Base-by-base conservation (phyloP, 2,797 vertebrate species). In the Phoeniculus purpureus region DNA sequence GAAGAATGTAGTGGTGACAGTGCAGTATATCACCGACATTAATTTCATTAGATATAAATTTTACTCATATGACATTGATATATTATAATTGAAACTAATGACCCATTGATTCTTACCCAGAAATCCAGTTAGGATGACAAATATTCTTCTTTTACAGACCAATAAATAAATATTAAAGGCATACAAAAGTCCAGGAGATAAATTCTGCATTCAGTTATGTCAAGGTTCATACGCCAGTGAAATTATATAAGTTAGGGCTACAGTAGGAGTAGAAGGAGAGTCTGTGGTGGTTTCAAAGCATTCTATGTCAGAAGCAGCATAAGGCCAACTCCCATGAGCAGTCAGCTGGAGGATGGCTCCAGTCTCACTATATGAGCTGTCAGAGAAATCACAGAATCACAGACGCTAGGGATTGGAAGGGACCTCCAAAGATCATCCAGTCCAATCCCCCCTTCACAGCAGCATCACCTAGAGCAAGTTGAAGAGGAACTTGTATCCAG, bases 81-180 rank as follows among this genome's bases (percentile, higher is more conserved):
- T 85, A 83, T 90, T 91, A 74, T 77, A 92, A 96, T 96, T 92
- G 93, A 96, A 95, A 95, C 67, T 90, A 95, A 95, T 82, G 92
- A 92, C 84, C 87, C 91, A 80, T 92, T 85, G 92, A 94, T 81
- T 89, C 66, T 88, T 51, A 92, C 82, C 89, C 87, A 95, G 84
- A 93, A 96, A 94, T 89, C 66, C 92, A 92, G 79, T 94, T 94
- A 91, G 70, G 81, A 84, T 93, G 85, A 95, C 75, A 95, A 86
- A 94, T 91, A 94, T 29, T 79, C 81, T 84, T 81, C 50, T 80
- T 40, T 64, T 64, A 81, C 9, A 87, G 76, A 87, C 23, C 70
- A 74, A 52, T 1, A 3, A 89, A 92, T 87, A 83, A 92, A 79
- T 81, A 84, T 89, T 83, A 56, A 92, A 92, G 75, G 31, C 37